Conservation (phyloP, 2,113 vertebrate species). For the Equus przewalskii region DNA sequence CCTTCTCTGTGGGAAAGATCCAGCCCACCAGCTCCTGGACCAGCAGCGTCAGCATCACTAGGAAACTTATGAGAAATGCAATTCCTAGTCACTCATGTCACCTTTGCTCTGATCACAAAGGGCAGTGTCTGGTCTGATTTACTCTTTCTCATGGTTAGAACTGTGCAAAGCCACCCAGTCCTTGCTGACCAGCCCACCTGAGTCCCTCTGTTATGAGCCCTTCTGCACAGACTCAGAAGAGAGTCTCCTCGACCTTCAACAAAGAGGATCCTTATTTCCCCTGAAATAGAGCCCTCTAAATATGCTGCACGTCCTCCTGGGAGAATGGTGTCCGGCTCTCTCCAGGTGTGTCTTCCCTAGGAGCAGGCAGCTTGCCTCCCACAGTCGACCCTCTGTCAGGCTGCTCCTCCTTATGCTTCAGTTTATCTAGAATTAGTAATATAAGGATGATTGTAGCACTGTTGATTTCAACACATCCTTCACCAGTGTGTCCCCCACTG, state of each 20-base stretch:
- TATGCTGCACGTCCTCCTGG: rapidly evolving
- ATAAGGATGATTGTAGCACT: rapidly evolving
- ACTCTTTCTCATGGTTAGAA: neutral
- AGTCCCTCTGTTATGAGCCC: rapidly evolving
- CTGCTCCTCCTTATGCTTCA: rapidly evolving
- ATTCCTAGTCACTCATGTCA: neutral
- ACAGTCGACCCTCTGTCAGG: neutral
- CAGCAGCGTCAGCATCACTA: neutral
- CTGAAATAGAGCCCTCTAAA: rapidly evolving
- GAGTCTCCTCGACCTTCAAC: rapidly evolving
- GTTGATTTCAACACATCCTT: neutral
- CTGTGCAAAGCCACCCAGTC: neutral
- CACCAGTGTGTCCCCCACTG: rapidly evolving
- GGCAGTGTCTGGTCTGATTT: neutral
- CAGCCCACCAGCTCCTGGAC: neutral
- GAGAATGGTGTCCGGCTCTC: rapidly evolving
- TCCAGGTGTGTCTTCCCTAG: neutral
- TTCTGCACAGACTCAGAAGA: neutral
- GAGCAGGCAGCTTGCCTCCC: neutral
- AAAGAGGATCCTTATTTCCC: rapidly evolving
- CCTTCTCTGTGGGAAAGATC: neutral
- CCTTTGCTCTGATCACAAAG: neutral
- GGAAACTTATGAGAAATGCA: neutral
- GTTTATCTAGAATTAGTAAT: neutral
- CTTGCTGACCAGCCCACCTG: neutral